These are phyloP conservation scores for Neoascia interrupta DNA, from an alignment of 2,888 invertebrate species.

Conservation along the genomic window DNA sequence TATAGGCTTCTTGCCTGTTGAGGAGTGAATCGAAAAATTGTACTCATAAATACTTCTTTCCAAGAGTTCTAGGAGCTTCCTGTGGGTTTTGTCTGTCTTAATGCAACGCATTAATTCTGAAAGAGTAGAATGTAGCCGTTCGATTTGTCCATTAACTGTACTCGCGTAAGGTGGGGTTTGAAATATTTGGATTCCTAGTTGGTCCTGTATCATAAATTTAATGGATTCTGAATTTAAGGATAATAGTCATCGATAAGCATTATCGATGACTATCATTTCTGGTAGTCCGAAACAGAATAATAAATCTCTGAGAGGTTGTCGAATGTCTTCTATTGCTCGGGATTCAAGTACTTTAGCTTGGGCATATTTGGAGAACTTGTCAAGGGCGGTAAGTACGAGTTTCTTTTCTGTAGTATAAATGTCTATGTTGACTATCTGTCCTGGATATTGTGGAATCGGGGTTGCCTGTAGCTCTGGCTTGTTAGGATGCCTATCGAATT, in stretches of 20 bases:
- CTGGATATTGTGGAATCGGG: conserved; percentile 34
- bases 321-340: not conserved
- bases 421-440: conserved; percentile 33
- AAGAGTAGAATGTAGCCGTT: conserved; percentile 37
- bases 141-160: conserved; percentile 35
- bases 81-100: not conserved
- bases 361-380: conserved; percentile 5
- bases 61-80: not conserved
- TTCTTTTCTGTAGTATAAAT: conserved; percentile 1
- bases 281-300: not conserved
- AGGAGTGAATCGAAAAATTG: conserved; percentile 36
- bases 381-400: not conserved
- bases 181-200: conserved; percentile 15
- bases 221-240: conserved; percentile 20
- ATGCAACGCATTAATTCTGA: conserved; percentile 25
- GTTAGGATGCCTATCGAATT: no score
- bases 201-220: conserved; percentile 15
- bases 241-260: no score
- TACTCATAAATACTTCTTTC: conserved; percentile 20
- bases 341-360: conserved; percentile 2
- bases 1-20: not conserved
- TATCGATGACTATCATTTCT: conserved; percentile 31
- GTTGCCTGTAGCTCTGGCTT: no score
- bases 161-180: conserved; percentile 8
- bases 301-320: conserved; percentile 1